These are phyloP conservation scores for Drosophila kurseongensis DNA, from an alignment of 1,140 invertebrate genomes.

Conservation along the genomic window DNA sequence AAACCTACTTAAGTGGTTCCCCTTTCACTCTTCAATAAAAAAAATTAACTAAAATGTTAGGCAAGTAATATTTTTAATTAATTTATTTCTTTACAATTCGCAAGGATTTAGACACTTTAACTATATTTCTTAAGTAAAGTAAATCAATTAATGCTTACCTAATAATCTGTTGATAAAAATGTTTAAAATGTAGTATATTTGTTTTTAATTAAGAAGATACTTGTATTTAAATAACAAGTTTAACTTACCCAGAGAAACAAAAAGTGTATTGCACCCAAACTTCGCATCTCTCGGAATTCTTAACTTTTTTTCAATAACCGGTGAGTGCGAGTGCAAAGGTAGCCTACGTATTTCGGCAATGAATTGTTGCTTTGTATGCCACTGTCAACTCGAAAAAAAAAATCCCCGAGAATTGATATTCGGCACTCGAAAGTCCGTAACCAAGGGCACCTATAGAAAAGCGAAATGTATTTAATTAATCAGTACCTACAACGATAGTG, in stretches of 20 bases:
- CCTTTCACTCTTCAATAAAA: too few relatives aligned
- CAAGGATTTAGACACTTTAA: too few relatives aligned
- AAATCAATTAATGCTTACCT: too few relatives aligned
- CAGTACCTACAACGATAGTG: constrained; percentile 3
- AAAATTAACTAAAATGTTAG: too few relatives aligned
- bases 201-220: too few relatives aligned
- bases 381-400: constrained; percentile 43
- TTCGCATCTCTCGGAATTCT: not conserved
- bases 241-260: not conserved
- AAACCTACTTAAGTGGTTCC: too few relatives aligned
- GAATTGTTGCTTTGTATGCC: constrained; percentile 11
- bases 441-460: constrained; percentile 55
- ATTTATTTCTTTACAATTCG: too few relatives aligned
- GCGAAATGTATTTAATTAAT: constrained; percentile 33
- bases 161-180: too few relatives aligned
- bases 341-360: constrained; percentile 22
- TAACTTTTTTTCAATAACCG: not conserved
- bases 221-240: not conserved
- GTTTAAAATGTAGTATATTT: too few relatives aligned
- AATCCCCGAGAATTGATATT: constrained; percentile 61
- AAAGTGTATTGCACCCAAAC: constrained; percentile 14
- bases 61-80: too few relatives aligned
- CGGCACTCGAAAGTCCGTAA: constrained; percentile 38
- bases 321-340: constrained; percentile 21
- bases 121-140: too few relatives aligned